These are phyloP conservation scores for Ctenopoma kingsleyae DNA, from an alignment of 2,797 vertebrate species.

Conservation along the genomic window DNA sequence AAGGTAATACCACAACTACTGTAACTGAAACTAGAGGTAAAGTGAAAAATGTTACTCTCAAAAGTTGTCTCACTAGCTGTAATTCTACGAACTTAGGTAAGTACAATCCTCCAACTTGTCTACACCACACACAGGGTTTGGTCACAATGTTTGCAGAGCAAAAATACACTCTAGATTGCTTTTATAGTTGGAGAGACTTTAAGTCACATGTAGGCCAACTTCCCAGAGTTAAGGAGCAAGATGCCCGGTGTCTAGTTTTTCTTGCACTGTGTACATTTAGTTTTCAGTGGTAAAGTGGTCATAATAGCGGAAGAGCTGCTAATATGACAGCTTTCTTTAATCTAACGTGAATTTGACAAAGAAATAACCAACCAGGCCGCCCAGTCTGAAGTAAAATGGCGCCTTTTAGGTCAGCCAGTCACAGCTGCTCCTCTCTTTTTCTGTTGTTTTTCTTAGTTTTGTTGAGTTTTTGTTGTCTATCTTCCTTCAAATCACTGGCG, in stretches of 20 bases:
- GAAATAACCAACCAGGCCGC: background rate
- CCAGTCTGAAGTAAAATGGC: slow-evolving; percentile 3
- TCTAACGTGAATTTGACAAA: background rate
- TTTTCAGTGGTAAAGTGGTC: slow-evolving; percentile 30
- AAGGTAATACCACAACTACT: background rate
- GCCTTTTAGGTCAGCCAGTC: too few species aligned
- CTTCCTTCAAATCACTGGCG: too few species aligned
- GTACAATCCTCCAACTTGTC: background rate
- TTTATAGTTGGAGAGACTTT: slow-evolving; percentile 26
- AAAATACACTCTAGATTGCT: slow-evolving; percentile 46
- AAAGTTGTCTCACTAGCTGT: background rate
- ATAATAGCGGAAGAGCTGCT: slow-evolving; percentile 4
- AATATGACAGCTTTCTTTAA: background rate
- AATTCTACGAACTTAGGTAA: background rate
- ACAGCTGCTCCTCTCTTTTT: too few species aligned
- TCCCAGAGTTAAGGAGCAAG: slow-evolving; percentile 51
- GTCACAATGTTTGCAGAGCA: slow-evolving; percentile 33
- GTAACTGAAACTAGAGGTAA: background rate
- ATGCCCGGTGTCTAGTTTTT: slow-evolving; percentile 27
- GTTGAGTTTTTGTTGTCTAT: too few species aligned
- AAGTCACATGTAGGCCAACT: slow-evolving; percentile 14
- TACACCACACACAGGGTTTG: background rate
- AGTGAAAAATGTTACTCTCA: background rate
- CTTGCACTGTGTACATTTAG: slow-evolving; percentile 39
- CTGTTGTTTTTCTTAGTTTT: too few species aligned